These are phyloP conservation scores for Microplitis manilae DNA, from an alignment of 2,888 invertebrate species.

Conservation along the genomic window DNA sequence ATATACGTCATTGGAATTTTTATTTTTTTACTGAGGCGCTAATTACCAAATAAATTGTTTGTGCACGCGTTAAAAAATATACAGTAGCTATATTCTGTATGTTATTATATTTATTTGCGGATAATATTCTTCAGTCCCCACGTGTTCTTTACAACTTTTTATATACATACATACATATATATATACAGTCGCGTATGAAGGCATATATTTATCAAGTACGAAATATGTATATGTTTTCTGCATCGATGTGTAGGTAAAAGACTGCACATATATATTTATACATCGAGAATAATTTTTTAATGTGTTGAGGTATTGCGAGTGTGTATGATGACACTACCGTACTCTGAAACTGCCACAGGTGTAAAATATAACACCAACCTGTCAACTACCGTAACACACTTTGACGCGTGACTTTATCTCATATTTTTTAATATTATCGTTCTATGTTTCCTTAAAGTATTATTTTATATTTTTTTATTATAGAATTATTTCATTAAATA, in stretches of 20 bases:
- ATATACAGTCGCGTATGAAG: background rate
- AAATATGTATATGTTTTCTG: background rate
- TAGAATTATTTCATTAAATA: background rate
- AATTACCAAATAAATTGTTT: conserved; percentile 36
- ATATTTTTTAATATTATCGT: conserved; percentile 9
- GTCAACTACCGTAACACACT: conserved; percentile 54
- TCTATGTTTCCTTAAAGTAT: background rate
- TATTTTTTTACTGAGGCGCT: conserved; percentile 8
- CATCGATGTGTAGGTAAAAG: background rate
- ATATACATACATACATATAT: background rate
- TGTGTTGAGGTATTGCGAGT: background rate
- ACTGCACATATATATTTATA: too few species aligned
- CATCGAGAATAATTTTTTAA: background rate
- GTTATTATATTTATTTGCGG: conserved; percentile 29
- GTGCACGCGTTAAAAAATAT: conserved; percentile 37
- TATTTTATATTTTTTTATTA: background rate
- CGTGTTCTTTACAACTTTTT: conserved; percentile 15
- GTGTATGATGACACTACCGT: conserved; percentile 10
- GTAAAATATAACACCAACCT: conserved; percentile 55
- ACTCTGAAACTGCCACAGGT: conserved; percentile 44
- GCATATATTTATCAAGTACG: background rate
- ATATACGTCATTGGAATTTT: background rate
- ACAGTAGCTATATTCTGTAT: conserved; percentile 31
- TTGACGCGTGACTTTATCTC: conserved; percentile 35
- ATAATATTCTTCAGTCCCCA: conserved; percentile 13